Conservation (phyloP, 2,113 vertebrate species). For the Hemiscyllium ocellatum region DNA sequence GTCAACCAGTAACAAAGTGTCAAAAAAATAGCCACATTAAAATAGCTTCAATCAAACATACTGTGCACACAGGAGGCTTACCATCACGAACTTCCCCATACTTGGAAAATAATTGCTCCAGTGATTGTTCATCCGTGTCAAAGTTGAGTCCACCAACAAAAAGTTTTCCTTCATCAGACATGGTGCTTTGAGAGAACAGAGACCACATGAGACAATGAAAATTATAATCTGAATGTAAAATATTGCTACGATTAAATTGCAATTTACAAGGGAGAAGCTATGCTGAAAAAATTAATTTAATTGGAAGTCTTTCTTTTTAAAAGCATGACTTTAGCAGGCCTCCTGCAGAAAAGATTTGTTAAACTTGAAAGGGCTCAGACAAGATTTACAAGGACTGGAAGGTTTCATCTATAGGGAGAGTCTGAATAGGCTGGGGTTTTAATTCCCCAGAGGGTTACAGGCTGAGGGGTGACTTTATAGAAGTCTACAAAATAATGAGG, state of each 20-base stretch:
- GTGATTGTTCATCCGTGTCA: constrained; percentile 30
- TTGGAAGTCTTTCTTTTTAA: neutral
- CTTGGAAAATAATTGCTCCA: constrained; percentile 30
- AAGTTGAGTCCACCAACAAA: neutral
- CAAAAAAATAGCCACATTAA: neutral
- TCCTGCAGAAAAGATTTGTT: too few species aligned
- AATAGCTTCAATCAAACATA: neutral
- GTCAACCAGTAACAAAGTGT: neutral
- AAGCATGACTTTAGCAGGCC: neutral
- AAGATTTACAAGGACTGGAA: too few species aligned
- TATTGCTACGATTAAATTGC: neutral
- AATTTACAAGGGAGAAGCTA: neutral
- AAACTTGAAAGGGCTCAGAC: too few species aligned
- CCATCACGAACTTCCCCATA: constrained; percentile 32
- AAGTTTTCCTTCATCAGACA: constrained; percentile 31
- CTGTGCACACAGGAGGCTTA: neutral
- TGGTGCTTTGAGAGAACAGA: neutral
- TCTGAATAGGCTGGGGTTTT: too few species aligned
- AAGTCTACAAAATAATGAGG: too few species aligned
- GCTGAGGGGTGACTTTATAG: too few species aligned
- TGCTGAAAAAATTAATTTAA: neutral
- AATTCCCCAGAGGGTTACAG: too few species aligned
- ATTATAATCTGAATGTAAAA: neutral
- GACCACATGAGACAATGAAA: neutral
- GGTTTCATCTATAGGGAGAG: too few species aligned